phyloP scores from a whole-genome alignment of 2,888 invertebrate genomes.

The Rotaria magnacalcarata region DNA sequence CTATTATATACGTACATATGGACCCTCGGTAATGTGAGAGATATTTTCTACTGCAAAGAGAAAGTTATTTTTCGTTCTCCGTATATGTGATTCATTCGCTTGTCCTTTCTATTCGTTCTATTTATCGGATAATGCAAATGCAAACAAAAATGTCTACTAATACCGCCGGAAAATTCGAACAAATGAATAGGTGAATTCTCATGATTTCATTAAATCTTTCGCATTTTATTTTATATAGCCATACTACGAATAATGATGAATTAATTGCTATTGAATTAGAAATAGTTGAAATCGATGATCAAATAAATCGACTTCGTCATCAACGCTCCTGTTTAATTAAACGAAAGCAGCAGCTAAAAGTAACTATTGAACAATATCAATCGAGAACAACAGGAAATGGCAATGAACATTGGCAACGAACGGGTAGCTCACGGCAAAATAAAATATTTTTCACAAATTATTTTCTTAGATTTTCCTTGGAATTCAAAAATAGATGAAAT shows the following conservation, averaged over 20 bases:
- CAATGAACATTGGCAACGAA: neutral
- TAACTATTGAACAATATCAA: neutral
- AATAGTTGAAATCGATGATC: neutral
- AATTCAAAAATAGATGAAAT: constrained; percentile 21
- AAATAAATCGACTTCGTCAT: neutral
- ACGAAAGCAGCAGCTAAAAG: neutral
- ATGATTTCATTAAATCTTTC: neutral
- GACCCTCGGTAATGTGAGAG: no score
- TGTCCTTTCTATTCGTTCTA: no score
- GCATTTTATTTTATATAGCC: neutral
- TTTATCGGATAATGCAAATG: no score
- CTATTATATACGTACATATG: no score
- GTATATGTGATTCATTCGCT: no score
- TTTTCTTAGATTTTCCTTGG: constrained; percentile 42
- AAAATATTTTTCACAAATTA: no score
- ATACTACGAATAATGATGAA: neutral
- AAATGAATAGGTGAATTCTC: neutral
- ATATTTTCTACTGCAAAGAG: no score
- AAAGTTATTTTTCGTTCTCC: no score
- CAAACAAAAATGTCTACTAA: no score
- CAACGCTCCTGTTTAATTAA: neutral
- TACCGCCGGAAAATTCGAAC: neutral
- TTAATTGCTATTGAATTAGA: neutral
- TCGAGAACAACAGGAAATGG: neutral
- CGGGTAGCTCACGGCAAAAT: neutral